These are phyloP conservation scores for Pristionchus japonicus DNA, from an alignment of 2,888 invertebrate genomes.

Conservation along the genomic window DNA sequence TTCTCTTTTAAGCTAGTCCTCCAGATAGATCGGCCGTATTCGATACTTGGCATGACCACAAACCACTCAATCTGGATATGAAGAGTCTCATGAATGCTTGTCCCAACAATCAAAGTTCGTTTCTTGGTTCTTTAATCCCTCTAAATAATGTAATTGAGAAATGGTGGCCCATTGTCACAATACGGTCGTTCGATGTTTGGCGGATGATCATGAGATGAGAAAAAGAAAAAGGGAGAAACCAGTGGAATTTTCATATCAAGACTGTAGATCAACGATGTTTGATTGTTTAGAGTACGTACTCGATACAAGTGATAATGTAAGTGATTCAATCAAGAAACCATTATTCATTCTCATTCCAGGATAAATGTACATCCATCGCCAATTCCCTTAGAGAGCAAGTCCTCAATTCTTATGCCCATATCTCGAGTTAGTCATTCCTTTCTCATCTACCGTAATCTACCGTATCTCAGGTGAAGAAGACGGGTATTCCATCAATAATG, in stretches of 20 bases:
- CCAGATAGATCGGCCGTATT: too few relatives aligned
- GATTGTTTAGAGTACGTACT: neutral
- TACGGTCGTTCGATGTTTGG: neutral
- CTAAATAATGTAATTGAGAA: neutral
- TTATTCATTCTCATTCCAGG: neutral
- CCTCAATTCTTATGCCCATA: neutral
- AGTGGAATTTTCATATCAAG: neutral
- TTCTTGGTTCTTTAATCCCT: neutral
- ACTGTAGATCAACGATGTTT: neutral
- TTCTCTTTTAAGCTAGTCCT: too few relatives aligned
- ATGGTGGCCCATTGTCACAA: neutral
- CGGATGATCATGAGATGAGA: neutral
- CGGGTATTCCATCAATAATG: neutral
- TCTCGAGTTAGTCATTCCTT: neutral
- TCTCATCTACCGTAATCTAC: neutral
- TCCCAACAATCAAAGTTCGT: neutral
- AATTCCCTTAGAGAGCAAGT: neutral
- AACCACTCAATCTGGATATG: neutral
- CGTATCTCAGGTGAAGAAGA: neutral
- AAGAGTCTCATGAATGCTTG: neutral
- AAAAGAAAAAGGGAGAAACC: neutral
- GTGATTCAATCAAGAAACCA: neutral
- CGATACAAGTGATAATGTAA: neutral
- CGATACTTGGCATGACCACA: neutral
- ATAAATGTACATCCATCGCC: neutral